phyloP scores from a whole-genome alignment of 2,113 vertebrate species.

The Brienomyrus longianalis region DNA sequence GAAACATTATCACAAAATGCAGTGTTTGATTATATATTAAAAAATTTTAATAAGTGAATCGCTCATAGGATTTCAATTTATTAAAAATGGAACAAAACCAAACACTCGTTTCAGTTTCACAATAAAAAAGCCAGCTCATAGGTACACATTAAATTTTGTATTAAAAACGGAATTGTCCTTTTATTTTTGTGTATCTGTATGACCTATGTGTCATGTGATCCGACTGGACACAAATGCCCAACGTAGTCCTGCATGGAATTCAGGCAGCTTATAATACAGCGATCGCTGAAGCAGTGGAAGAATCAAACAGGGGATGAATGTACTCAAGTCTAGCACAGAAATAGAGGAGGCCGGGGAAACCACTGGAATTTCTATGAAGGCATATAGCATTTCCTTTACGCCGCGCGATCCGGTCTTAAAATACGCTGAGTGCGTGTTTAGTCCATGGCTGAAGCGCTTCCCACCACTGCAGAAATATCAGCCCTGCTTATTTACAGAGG shows the following conservation, averaged over 20 bases:
- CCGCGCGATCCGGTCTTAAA: conserved; percentile 20
- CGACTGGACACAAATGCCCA: neutral
- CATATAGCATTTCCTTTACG: conserved; percentile 18
- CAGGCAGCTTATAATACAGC: neutral
- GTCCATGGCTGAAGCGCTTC: conserved; percentile 29
- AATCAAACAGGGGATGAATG: neutral
- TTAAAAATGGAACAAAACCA: neutral
- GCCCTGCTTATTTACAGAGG: conserved; percentile 48
- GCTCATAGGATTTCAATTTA: neutral
- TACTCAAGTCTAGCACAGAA: conserved; percentile 43
- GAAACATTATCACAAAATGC: neutral
- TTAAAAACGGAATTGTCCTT: neutral
- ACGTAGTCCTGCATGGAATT: neutral
- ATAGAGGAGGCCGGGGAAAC: conserved; percentile 64
- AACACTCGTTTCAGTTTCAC: neutral
- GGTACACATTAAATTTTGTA: neutral
- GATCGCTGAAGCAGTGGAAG: neutral
- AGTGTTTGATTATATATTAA: neutral
- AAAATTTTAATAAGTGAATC: neutral
- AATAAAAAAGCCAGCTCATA: neutral
- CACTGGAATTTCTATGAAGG: conserved; percentile 70
- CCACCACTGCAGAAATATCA: conserved; percentile 22
- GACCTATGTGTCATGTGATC: neutral
- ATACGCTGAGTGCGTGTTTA: conserved; percentile 26
- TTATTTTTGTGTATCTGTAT: neutral